phyloP scores from a whole-genome alignment of 2,797 vertebrate species.

The Smutsia temminckii region DNA sequence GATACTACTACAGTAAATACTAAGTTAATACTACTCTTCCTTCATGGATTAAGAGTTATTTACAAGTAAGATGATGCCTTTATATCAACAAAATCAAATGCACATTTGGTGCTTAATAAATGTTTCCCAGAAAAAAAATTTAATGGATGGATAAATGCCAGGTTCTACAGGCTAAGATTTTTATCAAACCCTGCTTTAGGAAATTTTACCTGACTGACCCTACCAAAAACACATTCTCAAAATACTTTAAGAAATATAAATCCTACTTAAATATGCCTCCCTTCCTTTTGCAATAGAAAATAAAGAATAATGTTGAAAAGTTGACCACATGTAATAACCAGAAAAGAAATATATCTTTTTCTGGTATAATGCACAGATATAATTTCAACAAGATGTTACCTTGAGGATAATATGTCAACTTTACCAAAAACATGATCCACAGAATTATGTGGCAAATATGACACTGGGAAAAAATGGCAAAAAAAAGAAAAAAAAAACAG shows the following conservation, averaged over 20 bases:
- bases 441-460: neutral
- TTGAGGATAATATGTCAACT: neutral
- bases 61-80: neutral
- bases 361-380: neutral
- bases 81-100: neutral
- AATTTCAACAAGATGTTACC: neutral
- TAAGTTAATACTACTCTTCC: neutral
- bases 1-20: neutral
- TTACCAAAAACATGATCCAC: slow-evolving; percentile 17
- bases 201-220: neutral
- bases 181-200: neutral
- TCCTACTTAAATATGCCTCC: slow-evolving; percentile 10
- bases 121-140: neutral
- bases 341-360: neutral
- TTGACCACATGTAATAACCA: neutral
- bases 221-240: slow-evolving; percentile 24
- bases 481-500: neutral
- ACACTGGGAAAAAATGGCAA: neutral
- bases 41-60: slow-evolving; percentile 21
- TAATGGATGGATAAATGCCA: neutral
- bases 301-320: slow-evolving; percentile 36
- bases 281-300: slow-evolving; percentile 53
- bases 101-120: neutral
- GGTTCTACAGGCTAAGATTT: neutral
- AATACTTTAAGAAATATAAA: slow-evolving; percentile 37